Base-by-base conservation (phyloP, 2,888 invertebrate species). In the Chelonus formosanus region DNA sequence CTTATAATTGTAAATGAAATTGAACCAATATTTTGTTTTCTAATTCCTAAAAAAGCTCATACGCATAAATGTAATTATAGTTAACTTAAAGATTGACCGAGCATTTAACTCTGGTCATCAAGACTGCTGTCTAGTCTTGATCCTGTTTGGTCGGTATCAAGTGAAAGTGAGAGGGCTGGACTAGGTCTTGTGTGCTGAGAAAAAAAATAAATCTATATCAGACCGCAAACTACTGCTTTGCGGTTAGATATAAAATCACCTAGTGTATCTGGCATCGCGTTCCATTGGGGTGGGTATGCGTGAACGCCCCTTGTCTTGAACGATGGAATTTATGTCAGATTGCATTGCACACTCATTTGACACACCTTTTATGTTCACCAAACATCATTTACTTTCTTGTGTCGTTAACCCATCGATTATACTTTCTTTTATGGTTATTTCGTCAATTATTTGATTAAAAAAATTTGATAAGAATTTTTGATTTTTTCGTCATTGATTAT, bases 121-220 rank as follows among this genome's bases (percentile, higher is more conserved):
- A 52, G 52, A 52, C 32, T 52, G 34, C 52, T 34, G 52, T 20
- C 52, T 5, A 66, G 69, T 67, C 40, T 40, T 40, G 20, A 40
- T 40, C 69, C 70, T 61, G 75, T 68, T 71, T 71, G 70, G 71
- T 72, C 71, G 66, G 60, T 57, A 65, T 71, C 69, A 69, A 75
- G 80, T 80, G 80, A 80, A 80, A 80, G 80, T 80, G 75, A 78
- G 75, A 73, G 77, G 77, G 70, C 61, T 53, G 44, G 10, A 53
- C 53, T 43, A 47, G 60, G 31, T 60, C 60, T 60, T 35, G 20
- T 35, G n/a, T 50, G n/a, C 43, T 47, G 10, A 56, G 10, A 56
- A 32, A 56, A 43, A 52, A 52, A 44, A 10, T 52, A 50, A 10
- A 40, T 58, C 44, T 40, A 35, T 57, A 57, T 43, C 32, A 34